Conservation (phyloP, 2,113 vertebrate genomes). For the Antidorcas marsupialis region DNA sequence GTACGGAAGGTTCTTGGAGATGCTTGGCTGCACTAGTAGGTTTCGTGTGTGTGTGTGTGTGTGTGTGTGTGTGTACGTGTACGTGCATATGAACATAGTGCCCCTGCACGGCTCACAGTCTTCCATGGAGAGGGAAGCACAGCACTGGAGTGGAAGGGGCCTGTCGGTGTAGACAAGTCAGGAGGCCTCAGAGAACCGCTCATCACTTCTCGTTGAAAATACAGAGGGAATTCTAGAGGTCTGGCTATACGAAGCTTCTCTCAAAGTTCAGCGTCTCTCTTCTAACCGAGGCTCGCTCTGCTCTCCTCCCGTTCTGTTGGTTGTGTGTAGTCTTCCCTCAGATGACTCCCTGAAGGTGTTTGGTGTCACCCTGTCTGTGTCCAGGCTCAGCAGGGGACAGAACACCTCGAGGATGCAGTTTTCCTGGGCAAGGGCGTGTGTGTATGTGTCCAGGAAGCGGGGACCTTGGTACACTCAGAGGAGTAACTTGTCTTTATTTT, state of each 20-base stretch:
- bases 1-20: neutral
- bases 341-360: neutral
- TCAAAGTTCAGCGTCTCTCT: neutral
- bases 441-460: accelerated
- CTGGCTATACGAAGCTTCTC: neutral
- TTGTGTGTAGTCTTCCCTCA: neutral
- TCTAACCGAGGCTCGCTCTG: neutral
- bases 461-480: neutral
- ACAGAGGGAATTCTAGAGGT: neutral
- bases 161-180: neutral
- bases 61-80: neutral
- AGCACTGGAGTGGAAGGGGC: neutral
- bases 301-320: neutral
- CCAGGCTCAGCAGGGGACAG: neutral
- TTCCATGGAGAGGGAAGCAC: neutral
- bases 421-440: neutral
- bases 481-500: neutral
- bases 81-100: accelerated
- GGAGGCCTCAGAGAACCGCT: neutral
- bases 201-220: neutral
- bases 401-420: accelerated
- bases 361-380: neutral
- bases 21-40: neutral
- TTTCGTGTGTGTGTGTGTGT: neutral
- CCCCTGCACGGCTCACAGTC: neutral